phyloP scores from a whole-genome alignment of 2,797 vertebrate species.

The Notoglanidium macrostoma region DNA sequence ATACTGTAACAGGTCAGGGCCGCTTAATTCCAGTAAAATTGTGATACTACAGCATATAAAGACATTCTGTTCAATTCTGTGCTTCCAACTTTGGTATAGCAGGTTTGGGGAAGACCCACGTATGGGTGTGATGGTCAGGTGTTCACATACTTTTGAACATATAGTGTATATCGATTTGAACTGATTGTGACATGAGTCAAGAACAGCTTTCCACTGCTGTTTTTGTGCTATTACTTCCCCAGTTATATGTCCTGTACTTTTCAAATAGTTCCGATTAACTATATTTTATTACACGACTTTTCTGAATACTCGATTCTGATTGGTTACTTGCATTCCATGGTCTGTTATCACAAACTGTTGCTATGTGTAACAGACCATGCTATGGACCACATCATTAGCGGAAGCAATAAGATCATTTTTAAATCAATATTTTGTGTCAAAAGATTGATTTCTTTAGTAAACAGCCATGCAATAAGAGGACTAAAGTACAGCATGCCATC shows the following conservation, averaged over 20 bases:
- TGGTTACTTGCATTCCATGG: too few relatives aligned
- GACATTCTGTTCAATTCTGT: neutral
- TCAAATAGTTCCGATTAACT: neutral
- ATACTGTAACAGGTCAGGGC: neutral
- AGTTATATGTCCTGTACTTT: neutral
- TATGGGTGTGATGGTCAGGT: neutral
- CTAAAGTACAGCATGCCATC: too few relatives aligned
- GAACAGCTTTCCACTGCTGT: neutral
- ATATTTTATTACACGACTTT: too few relatives aligned
- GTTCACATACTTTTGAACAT: neutral
- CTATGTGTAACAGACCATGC: too few relatives aligned
- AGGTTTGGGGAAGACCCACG: neutral
- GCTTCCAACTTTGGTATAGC: neutral
- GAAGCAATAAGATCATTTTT: too few relatives aligned
- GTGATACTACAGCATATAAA: neutral
- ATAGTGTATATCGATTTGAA: neutral
- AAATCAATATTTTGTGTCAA: too few relatives aligned
- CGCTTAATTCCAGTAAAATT: neutral
- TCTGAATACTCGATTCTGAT: too few relatives aligned
- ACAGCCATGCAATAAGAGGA: too few relatives aligned
- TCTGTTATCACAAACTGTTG: too few relatives aligned
- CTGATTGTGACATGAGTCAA: neutral
- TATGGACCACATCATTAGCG: too few relatives aligned
- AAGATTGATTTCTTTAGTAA: too few relatives aligned
- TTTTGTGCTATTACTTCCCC: neutral